phyloP scores from a whole-genome alignment of 2,888 invertebrate genomes.

The Hemithea aestivaria region DNA sequence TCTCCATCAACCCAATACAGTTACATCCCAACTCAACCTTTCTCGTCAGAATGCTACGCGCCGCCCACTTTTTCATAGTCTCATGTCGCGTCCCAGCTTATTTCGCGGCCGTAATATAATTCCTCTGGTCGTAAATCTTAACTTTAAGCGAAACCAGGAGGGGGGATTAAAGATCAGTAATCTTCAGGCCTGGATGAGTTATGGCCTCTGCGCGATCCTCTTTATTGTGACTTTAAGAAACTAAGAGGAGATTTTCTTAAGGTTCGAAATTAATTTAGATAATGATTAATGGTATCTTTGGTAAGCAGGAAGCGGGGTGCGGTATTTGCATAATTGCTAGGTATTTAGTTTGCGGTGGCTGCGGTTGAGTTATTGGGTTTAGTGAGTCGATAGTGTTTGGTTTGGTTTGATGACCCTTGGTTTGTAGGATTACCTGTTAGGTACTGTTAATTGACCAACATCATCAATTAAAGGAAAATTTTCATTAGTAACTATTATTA shows the following conservation, averaged over 20 bases:
- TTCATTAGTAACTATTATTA: too few relatives aligned
- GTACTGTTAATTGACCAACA: too few relatives aligned
- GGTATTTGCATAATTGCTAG: conserved; percentile 70
- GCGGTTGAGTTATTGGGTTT: conserved; percentile 31
- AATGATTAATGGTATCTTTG: conserved; percentile 74
- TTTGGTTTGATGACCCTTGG: conserved; percentile 1
- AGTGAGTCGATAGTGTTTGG: conserved; percentile 23
- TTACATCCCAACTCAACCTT: too few relatives aligned
- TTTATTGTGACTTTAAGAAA: conserved; percentile 80
- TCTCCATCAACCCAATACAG: too few relatives aligned
- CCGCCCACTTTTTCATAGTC: conserved; percentile 70
- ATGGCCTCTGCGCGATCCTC: conserved; percentile 76
- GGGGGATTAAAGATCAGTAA: conserved; percentile 88
- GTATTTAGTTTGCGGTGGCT: conserved; percentile 36
- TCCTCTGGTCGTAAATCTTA: conserved; percentile 85
- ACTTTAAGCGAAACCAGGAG: conserved; percentile 83
- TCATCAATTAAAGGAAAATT: too few relatives aligned
- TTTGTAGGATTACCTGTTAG: too few relatives aligned
- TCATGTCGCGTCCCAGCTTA: conserved; percentile 46
- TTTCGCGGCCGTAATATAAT: conserved; percentile 81
- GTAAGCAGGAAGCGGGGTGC: conserved; percentile 53
- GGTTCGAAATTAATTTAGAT: conserved; percentile 79
- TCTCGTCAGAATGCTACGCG: conserved; percentile 14
- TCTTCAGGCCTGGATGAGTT: conserved; percentile 84
- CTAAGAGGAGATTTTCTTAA: conserved; percentile 77